Conservation (phyloP, 2,113 vertebrate genomes). For the Oreocharis arfaki region DNA sequence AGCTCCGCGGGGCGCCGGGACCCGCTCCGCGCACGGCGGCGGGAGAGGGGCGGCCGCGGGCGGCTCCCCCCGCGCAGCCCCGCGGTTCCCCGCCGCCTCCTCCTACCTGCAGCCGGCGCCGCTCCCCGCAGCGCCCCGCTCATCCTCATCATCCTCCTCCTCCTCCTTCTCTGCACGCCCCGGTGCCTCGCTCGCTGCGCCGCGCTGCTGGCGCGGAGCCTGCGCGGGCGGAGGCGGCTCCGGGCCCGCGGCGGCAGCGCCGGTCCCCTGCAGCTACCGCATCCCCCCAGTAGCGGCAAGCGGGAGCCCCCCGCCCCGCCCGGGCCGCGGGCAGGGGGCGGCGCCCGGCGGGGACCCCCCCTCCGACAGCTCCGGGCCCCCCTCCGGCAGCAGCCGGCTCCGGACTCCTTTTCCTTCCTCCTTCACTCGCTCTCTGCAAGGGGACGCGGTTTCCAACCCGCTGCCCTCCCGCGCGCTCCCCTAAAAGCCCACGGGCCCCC, state of each 20-base stretch:
- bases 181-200: no score
- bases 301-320: neutral
- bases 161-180: no score
- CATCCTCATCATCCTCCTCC: constrained; percentile 27
- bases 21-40: neutral
- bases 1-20: neutral
- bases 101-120: constrained; percentile 73
- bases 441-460: neutral
- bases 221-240: neutral
- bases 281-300: constrained; percentile 78
- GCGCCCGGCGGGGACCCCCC: neutral
- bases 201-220: no score
- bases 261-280: constrained; percentile 78
- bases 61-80: neutral
- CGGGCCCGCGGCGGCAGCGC: constrained; percentile 59
- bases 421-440: neutral
- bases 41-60: neutral
- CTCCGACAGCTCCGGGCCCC: neutral
- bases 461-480: neutral
- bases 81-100: neutral
- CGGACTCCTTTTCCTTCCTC: neutral
- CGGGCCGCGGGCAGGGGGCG: neutral
- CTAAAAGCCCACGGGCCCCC: neutral
- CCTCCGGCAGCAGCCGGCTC: neutral
- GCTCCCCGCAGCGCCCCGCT: constrained; percentile 56